Evolutionary conservation across 2,888 invertebrate genomes (phyloP).

Genomic region (Hartigia nigra): DNA sequence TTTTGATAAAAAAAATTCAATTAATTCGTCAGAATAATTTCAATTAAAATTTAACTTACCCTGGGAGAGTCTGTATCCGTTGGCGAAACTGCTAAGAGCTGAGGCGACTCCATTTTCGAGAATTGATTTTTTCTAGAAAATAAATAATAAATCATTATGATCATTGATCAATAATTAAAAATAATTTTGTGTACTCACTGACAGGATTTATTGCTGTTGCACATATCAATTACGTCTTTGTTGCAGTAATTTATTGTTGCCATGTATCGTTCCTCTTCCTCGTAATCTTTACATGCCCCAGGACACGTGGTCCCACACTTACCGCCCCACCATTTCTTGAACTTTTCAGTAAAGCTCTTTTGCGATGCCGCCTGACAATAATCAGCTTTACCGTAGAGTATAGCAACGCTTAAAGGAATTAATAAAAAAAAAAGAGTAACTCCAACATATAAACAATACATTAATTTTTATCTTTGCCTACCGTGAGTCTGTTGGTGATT

Average conservation of each 20-base stretch:
- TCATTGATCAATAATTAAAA: background rate
- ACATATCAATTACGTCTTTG: constrained; percentile 35
- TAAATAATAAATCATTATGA: background rate
- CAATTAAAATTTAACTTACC: constrained; percentile 27
- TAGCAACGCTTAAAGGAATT: constrained; percentile 37
- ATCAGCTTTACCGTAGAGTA: constrained; percentile 47
- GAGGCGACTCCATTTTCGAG: constrained; percentile 39
- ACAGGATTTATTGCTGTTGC: constrained; percentile 30
- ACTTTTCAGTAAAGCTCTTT: constrained; percentile 30
- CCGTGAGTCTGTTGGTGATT: constrained; percentile 21
- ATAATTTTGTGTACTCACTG: constrained; percentile 26
- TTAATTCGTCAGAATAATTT: background rate
- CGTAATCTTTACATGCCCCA: constrained; percentile 34
- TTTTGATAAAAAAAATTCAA: background rate
- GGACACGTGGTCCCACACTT: constrained; percentile 37
- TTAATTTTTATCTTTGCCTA: background rate
- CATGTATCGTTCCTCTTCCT: constrained; percentile 51
- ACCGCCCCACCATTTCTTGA: constrained; percentile 40
- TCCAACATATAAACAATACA: background rate
- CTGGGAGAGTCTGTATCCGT: constrained; percentile 34
- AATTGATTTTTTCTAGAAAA: constrained; percentile 34
- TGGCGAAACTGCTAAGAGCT: constrained; percentile 22
- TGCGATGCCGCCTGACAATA: constrained; percentile 34
- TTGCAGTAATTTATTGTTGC: constrained; percentile 52
- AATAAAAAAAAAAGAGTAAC: background rate